These are phyloP conservation scores for Furcifer pardalis DNA, from an alignment of 2,797 vertebrate species.

Conservation along the genomic window DNA sequence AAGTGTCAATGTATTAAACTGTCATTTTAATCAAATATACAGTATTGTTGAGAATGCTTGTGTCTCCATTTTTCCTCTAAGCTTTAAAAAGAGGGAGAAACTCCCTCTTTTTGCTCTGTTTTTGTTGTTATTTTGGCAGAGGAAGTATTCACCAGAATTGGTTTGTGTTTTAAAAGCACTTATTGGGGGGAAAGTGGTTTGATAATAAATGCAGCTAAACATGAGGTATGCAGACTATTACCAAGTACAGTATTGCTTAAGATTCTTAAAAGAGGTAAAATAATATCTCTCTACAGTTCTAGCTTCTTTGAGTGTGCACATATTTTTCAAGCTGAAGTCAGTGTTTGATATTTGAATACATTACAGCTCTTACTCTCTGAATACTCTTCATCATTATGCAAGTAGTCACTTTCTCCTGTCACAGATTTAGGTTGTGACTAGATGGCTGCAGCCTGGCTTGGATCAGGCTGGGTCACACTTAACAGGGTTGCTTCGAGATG, in stretches of 20 bases:
- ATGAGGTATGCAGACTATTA: neutral
- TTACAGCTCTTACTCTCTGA: neutral
- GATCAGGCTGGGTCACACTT: too few relatives aligned
- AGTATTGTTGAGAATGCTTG: neutral
- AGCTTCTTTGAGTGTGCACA: neutral
- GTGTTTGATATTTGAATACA: neutral
- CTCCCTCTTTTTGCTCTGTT: neutral
- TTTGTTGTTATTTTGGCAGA: neutral
- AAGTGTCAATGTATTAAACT: neutral
- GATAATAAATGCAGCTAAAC: neutral
- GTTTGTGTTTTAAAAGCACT: constrained; percentile 1
- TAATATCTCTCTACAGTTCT: neutral
- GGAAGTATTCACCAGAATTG: constrained; percentile 33
- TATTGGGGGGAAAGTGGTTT: neutral
- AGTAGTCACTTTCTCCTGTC: neutral
- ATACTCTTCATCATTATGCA: neutral
- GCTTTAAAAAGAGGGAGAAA: neutral
- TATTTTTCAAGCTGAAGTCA: neutral
- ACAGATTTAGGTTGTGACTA: neutral
- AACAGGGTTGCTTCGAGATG: too few relatives aligned
- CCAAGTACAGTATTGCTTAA: neutral
- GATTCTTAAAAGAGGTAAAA: neutral
- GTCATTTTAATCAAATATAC: constrained; percentile 6
- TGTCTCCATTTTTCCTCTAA: neutral
- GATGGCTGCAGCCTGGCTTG: neutral